Evolutionary conservation across 1,140 invertebrate genomes (phyloP).

Genomic region (Drosophila mojavensis): DNA sequence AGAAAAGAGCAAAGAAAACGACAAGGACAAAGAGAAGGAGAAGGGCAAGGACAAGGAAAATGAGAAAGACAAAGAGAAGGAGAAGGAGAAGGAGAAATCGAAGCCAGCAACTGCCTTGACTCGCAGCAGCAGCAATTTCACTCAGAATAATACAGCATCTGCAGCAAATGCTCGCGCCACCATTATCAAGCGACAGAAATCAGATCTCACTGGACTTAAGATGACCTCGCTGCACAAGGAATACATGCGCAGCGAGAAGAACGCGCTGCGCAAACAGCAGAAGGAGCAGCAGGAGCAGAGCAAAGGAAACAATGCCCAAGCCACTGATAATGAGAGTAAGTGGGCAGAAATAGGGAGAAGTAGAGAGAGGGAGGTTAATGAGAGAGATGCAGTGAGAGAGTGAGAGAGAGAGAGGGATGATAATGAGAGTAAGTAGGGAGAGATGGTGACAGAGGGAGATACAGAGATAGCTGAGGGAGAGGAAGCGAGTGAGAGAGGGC

Average conservation of each 20-base stretch:
- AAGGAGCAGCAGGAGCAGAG: slow-evolving; percentile 59
- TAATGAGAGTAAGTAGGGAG: too few species aligned
- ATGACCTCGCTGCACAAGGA: slow-evolving; percentile 84
- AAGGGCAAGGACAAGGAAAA: slow-evolving; percentile 4
- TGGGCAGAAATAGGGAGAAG: neutral
- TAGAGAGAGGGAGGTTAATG: too few species aligned
- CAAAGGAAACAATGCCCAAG: slow-evolving; percentile 29
- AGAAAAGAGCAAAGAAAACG: slow-evolving; percentile 14
- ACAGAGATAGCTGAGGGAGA: too few species aligned
- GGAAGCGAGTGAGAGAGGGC: too few species aligned
- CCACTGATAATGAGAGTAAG: slow-evolving; percentile 60
- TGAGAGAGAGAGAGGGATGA: too few species aligned
- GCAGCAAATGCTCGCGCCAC: slow-evolving; percentile 42
- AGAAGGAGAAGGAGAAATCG: slow-evolving; percentile 16
- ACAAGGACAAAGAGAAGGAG: slow-evolving; percentile 8
- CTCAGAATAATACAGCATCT: neutral
- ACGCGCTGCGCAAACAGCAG: slow-evolving; percentile 69
- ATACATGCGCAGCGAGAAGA: slow-evolving; percentile 82
- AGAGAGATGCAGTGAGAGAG: too few species aligned
- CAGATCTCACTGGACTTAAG: slow-evolving; percentile 86
- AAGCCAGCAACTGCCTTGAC: neutral
- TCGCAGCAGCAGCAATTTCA: slow-evolving; percentile 41
- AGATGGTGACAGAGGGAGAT: too few species aligned
- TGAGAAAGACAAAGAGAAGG: slow-evolving; percentile 7
- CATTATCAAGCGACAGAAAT: slow-evolving; percentile 86